Base-by-base conservation (phyloP, 2,113 vertebrate species). In the Hemibagrus wyckioides region DNA sequence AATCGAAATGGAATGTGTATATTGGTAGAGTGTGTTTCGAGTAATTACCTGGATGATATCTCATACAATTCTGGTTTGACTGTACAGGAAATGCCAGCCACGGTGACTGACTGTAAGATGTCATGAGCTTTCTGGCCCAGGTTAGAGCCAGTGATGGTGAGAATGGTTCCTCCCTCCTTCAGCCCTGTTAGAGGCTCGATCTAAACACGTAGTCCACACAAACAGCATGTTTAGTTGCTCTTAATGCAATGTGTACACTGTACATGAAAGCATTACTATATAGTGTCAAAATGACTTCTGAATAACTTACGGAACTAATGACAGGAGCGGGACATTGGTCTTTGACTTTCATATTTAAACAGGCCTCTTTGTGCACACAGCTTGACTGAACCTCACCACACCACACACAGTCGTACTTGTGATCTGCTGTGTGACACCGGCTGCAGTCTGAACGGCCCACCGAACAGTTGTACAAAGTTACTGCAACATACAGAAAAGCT, bases 61-160 rank as follows among this genome's bases (percentile, higher is more conserved):
- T 98, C 96, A 23, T 99, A 99, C 82, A 96, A 94, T 89, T 90
- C 92, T 76, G 94, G 92, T 76, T 96, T 95, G 90, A 99, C 97
- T 0, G 90, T 90, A 92, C 98, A 99, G 80, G 95, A 93, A 83
- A 98, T 95, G 48, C 94, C 97, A 6, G 97, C 98, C 85, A 99
- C 97, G 2, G 85, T 93, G 89, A 99, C 97, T 6, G 95, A 97
- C 92, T 95, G 92, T 83, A 96, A 93, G 92, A 99, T 96, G 82
- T 99, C 98, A 88, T 96, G 95, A 19, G 97, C 95, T 82, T 97
- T 97, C 92, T 98, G 98, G 57, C 98, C 98, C 91, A 99, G 95
- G 94, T 99, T 99, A 88, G 98, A 99, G 88, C 98, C 98, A 54
- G 95, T 95, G 91, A 99, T 97, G 91, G 97, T 99, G 85, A 99